Conservation (phyloP, 2,888 invertebrate species). For the Volucella bombylans region DNA sequence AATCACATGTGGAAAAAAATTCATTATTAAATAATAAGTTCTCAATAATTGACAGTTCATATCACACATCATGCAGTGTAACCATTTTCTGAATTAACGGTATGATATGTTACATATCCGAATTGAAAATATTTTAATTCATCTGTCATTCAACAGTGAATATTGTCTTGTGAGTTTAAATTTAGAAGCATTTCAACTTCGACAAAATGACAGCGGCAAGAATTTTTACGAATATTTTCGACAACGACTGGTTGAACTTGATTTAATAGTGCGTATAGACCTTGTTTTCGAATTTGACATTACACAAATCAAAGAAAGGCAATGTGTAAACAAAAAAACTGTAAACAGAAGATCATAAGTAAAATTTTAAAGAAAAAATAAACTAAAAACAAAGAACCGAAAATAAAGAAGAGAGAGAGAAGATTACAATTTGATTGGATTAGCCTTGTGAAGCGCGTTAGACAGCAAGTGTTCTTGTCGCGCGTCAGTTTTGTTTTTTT, state of each 20-base stretch:
- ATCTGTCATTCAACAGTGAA: constrained; percentile 11
- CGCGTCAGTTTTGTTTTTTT: constrained; percentile 7
- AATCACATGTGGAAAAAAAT: no score
- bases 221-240: neutral
- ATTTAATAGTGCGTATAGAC: constrained; percentile 34
- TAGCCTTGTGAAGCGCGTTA: constrained; percentile 24
- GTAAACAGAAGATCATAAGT: constrained; percentile 6
- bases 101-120: no score
- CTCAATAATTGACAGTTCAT: no score
- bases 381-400: constrained; percentile 13
- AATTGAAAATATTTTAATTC: neutral
- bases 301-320: constrained; percentile 13
- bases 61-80: neutral
- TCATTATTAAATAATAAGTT: no score
- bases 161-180: constrained; percentile 27
- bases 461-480: constrained; percentile 32
- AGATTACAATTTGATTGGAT: constrained; percentile 1
- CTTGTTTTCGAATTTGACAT: constrained; percentile 59
- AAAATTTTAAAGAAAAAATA: constrained; percentile 7
- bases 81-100: neutral
- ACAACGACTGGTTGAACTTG: constrained; percentile 36
- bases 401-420: constrained; percentile 2
- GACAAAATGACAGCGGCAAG: neutral
- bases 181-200: constrained; percentile 34
- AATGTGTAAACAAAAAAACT: neutral